Evolutionary conservation across 1,140 invertebrate genomes (phyloP).

Genomic region (Panulirus ornatus): DNA sequence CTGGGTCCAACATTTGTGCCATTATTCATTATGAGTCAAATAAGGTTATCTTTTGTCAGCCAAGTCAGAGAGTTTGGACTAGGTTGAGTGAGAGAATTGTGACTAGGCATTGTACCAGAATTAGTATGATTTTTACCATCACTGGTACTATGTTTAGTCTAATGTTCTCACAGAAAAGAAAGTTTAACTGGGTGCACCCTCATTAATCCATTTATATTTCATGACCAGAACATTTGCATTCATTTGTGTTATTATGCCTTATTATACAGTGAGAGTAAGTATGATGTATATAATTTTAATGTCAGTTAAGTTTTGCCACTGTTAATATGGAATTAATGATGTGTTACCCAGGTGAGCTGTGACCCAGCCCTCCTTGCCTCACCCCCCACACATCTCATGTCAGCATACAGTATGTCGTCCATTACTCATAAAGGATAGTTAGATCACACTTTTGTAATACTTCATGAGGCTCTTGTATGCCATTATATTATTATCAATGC

Average conservation of each 20-base stretch:
- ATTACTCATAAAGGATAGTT: conserved; percentile 70
- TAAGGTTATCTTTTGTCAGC: neutral
- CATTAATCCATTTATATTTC: conserved; percentile 11
- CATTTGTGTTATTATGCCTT: conserved; percentile 12
- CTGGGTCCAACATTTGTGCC: no score
- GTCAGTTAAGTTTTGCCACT: conserved; percentile 11
- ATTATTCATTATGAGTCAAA: no score
- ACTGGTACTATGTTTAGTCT: no score
- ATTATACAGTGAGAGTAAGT: conserved; percentile 29
- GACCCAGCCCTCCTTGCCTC: conserved; percentile 25
- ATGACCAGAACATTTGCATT: neutral
- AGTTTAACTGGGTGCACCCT: neutral
- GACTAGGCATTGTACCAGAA: neutral
- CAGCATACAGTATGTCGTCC: conserved; percentile 69
- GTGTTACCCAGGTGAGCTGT: neutral
- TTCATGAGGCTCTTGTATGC: conserved; percentile 69
- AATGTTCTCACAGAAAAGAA: neutral
- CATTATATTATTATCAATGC: conserved; percentile 69
- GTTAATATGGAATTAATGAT: conserved; percentile 7
- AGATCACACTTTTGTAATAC: conserved; percentile 72
- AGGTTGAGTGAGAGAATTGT: no score
- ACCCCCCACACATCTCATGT: conserved; percentile 60
- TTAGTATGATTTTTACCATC: neutral
- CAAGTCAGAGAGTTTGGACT: neutral
- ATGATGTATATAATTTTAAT: neutral